Base-by-base conservation (phyloP, 2,797 vertebrate genomes). In the Cetoscarus ocellatus region DNA sequence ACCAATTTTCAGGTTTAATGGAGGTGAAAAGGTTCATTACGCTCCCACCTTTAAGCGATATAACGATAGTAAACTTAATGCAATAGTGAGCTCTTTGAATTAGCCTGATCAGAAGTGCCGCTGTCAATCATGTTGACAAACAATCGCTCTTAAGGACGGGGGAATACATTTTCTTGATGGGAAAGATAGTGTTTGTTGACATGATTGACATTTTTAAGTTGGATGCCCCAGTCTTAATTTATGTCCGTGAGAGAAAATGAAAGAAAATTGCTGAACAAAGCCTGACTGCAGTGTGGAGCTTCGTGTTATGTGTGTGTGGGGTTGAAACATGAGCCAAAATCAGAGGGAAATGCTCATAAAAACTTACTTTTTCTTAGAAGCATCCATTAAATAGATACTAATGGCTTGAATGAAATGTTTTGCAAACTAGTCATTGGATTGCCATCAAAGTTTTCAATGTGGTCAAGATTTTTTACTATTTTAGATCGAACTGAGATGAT, bases 1-100 rank as follows among this genome's bases (percentile, higher is more conserved):
- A 67, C 80, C 83, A 89, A 91, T 90, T 90, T 90, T 79, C 83
- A 86, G 83, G 80, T 83, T 84, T 83, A 89, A 88, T 87, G 80
- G 82, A 85, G 86, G 80, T 86, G 85, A 89, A 89, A 90, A 58
- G 72, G 80, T 86, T 88, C 75, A 82, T 87, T 85, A 87, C 53
- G 74, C 77, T 84, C 73, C 74, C 72, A 80, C 78, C 78, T 87
- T 81, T 76, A 27, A 69, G 60, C 65, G 83, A 83, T 83, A 53
- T 87, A 69, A 87, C 75, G 68, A 86, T 73, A 64, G 73, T 73
- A 82, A 57, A 39, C 59, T 67, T 74, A 73, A 79, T 79, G 82
- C 67, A 70, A 70, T 34, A 43, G 72, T 40, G 6, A 75, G 72
- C 39, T 53, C 70, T 83, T 71, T 77, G 62, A 75, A 80, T 73